Base-by-base conservation (phyloP, 2,113 vertebrate species). In the Calonectris borealis region DNA sequence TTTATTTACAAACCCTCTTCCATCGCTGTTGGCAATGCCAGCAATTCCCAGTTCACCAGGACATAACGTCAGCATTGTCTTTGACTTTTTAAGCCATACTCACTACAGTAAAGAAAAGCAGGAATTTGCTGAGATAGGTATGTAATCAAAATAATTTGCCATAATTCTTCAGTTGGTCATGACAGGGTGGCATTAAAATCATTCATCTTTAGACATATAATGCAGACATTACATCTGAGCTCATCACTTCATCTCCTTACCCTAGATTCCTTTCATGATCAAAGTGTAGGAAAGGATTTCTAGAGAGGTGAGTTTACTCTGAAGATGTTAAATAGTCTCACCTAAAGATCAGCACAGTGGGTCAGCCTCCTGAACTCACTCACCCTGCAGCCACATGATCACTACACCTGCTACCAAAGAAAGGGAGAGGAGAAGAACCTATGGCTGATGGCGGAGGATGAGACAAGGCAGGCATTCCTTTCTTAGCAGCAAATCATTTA, bases 71-170 rank as follows among this genome's bases (percentile, higher is more conserved):
- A 49, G 18, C 34, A 52, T 42, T 68, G 10, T 66, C 32, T 83
- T 65, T 65, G 29, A 69, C 13, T 84, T 87, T 70, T 80, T 62
- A 93, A 91, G 27, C 3, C 36, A 38, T 20, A 42, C 13, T 34
- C 19, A 79, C 5, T 65, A 25, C 16, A 44, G 1, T 36, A 58
- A 71, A 54, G 58, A 82, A 57, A 38, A 94, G 19, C 9, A 80
- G 27, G 29, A 55, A 77, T 84, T 93, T 73, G 31, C 27, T 73
- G 64, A 89, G 34, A 49, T 31, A 70, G 1, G 5, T 55, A 32
- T 14, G 14, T 71, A 70, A 78, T 58, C 72, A 81, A 90, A 81
- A 86, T 77, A 77, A 52, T 91, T 92, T 91, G 40, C 42, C 38
- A 15, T 38, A 79, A 55, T 61, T 86, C 15, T 90, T 31, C 38